Percentiles rank a stretch among this genome's conserved stretches.
phyloP scores from a whole-genome alignment of 2,113 vertebrate genomes.

The Perccottus glenii region DNA sequence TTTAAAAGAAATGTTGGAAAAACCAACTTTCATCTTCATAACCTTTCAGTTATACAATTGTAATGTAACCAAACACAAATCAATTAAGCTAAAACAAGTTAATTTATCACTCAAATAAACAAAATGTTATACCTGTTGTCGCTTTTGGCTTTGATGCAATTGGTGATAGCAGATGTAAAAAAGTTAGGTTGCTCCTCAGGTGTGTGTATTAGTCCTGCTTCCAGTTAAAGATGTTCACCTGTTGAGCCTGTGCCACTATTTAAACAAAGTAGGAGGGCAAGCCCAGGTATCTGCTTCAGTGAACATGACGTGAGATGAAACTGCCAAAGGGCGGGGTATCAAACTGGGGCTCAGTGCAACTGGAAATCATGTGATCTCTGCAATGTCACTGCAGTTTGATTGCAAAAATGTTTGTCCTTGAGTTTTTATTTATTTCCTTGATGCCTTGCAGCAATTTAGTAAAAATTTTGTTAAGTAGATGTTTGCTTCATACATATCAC shows the following conservation, averaged over 20 bases:
- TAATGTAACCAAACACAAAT: too few species aligned
- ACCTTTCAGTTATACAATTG: too few species aligned
- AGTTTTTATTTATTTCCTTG: too few species aligned
- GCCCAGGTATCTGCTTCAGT: too few species aligned
- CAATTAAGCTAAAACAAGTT: too few species aligned
- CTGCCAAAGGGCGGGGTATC: background rate
- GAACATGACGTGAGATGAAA: background rate
- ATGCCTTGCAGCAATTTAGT: too few species aligned
- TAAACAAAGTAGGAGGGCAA: constrained; percentile 15
- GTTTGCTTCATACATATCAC: too few species aligned
- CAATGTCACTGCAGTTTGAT: background rate
- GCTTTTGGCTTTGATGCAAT: background rate
- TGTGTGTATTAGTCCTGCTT: background rate
- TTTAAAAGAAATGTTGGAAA: too few species aligned
- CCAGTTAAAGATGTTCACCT: constrained; percentile 33
- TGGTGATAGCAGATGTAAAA: background rate
- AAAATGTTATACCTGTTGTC: constrained; percentile 34
- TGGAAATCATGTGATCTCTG: constrained; percentile 1
- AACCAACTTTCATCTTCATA: too few species aligned
- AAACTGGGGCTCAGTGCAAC: background rate
- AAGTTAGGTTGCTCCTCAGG: background rate
- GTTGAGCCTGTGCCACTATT: constrained; percentile 26
- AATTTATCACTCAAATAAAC: background rate
- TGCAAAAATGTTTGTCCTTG: too few species aligned
- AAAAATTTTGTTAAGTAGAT: too few species aligned